phyloP scores from a whole-genome alignment of 2,797 vertebrate species.

The Coreius guichenoti region DNA sequence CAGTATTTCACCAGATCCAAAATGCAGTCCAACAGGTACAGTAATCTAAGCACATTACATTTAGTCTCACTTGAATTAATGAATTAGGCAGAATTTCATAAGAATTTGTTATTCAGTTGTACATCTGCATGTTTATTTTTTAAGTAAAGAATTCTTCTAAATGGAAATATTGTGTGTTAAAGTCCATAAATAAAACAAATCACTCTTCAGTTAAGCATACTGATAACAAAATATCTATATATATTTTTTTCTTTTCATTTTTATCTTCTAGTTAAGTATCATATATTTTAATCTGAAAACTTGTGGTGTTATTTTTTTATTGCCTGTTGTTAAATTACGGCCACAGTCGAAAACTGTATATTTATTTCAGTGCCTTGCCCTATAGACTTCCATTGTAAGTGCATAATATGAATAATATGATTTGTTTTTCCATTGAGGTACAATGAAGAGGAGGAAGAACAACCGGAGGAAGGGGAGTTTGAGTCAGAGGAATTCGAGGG shows the following conservation, averaged over 20 bases:
- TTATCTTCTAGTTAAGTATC: not conserved
- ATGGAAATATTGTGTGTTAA: not conserved
- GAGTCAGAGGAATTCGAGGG: constrained; percentile 4
- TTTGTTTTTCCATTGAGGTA: not conserved
- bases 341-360: not conserved
- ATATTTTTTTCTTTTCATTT: too few species aligned
- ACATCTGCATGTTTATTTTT: not conserved
- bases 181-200: not conserved
- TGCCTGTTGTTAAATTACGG: too few species aligned
- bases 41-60: constrained; percentile 57
- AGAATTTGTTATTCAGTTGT: not conserved
- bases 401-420: not conserved
- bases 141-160: not conserved
- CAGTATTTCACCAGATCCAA: constrained; percentile 63
- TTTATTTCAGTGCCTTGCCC: not conserved
- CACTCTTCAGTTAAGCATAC: not conserved
- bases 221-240: too few species aligned
- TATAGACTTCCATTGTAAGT: not conserved
- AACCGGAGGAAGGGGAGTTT: constrained; percentile 34
- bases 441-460: constrained; percentile 54
- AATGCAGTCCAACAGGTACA: constrained; percentile 68
- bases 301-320: not conserved
- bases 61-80: not conserved
- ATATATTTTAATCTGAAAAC: not conserved
- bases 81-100: not conserved